Base-by-base conservation (phyloP, 2,888 invertebrate species). In the Cataglyphis rosenhaueri region DNA sequence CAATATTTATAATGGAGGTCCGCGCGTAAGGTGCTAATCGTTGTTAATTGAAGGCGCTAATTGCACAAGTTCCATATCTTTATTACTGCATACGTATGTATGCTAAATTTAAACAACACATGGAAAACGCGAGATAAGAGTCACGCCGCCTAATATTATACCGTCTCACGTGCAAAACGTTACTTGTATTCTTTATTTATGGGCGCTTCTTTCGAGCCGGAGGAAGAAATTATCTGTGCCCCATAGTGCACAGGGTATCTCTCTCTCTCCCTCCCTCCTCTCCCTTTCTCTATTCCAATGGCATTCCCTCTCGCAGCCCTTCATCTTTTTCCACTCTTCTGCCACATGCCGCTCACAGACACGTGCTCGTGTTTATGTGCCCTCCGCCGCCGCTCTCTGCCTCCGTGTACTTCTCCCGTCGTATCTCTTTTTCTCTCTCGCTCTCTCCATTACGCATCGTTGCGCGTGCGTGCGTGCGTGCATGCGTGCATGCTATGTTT, bases 281-380 rank as follows among this genome's bases (percentile, higher is more conserved):
- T 41, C 41, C 5, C 44, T 52, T n/a, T 48, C 18, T 48, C 15
- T 52, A 15, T 64, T 65, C 41, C 65, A 32, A 65, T 57, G 29
- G 52, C 52, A 4, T 29, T 25, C 48, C 48, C 52, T 62, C 73
- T 81, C 64, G n/a, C 21, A 52, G 62, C 55, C 65, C 81, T 74
- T 81, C 38, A 52, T 25, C 65, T 64, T 75, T 57, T 75, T 62
- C 66, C 48, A n/a, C 52, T 68, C 68, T 38, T 61, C 32, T 41
- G 57, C 66, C 55, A 66, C 76, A 66, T 68, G 57, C 68, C 78
- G 68, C 66, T 78, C 68, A 78, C 68, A 32, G 76, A 78, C 76
- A 78, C 76, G 76, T 78, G 78, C 78, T 78, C 59, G 32, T 79
- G 78, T 79, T 79, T 79, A 79, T 61, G 59, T 48, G 71, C 59